Percentiles rank a stretch among this genome's conserved stretches.
phyloP scores from a whole-genome alignment of 2,888 invertebrate genomes.

The Serripes groenlandicus region DNA sequence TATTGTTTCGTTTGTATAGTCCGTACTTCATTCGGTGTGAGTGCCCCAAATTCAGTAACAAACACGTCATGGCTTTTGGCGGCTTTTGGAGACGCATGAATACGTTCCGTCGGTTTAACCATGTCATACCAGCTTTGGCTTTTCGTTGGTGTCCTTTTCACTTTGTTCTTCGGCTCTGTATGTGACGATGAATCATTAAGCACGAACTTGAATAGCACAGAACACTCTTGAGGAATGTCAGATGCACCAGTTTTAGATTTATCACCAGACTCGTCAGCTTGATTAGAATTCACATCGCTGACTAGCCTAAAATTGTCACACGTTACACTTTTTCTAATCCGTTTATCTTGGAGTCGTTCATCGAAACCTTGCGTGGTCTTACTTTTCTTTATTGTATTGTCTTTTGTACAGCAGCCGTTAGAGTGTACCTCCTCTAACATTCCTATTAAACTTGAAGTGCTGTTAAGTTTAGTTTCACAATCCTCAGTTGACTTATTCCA shows the following conservation, averaged over 20 bases:
- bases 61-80: constrained; percentile 48
- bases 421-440: constrained; percentile 54
- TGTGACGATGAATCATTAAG: not conserved
- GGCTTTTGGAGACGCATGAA: constrained; percentile 24
- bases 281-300: not conserved
- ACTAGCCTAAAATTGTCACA: constrained; percentile 20
- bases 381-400: constrained; percentile 4
- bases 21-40: constrained; percentile 57
- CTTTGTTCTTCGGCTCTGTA: not conserved
- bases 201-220: constrained; percentile 6
- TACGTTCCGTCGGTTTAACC: not conserved
- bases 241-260: not conserved
- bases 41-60: constrained; percentile 59
- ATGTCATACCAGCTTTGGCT: constrained; percentile 56
- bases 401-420: constrained; percentile 27
- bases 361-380: constrained; percentile 1
- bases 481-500: not conserved
- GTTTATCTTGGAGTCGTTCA: constrained; percentile 9
- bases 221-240: not conserved
- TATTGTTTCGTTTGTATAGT: constrained; percentile 35
- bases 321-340: constrained; percentile 31
- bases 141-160: constrained; percentile 3
- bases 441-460: constrained; percentile 30
- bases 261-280: not conserved
- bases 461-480: not conserved